Evolutionary conservation across 2,113 vertebrate genomes (phyloP).

Genomic region (Tautogolabrus adspersus): DNA sequence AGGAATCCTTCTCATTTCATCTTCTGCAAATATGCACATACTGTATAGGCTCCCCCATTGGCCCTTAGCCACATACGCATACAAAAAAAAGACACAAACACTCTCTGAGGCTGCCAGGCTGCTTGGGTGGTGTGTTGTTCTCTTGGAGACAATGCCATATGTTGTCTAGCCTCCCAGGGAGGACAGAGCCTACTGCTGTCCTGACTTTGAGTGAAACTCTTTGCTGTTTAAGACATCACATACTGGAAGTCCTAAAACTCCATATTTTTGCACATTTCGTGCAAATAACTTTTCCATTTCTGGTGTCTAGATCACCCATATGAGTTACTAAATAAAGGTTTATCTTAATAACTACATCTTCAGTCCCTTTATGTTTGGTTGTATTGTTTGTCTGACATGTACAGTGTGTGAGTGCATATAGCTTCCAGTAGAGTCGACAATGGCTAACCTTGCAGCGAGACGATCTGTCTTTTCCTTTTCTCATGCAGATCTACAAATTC

Average conservation of each 20-base stretch:
- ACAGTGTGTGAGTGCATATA: neutral
- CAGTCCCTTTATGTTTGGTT: neutral
- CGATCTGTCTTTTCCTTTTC: constrained; percentile 34
- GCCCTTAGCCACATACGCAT: constrained; percentile 12
- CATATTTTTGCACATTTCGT: constrained; percentile 3
- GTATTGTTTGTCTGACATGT: neutral
- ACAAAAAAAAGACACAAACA: constrained; percentile 23
- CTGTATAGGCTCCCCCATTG: neutral
- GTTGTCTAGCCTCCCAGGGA: constrained; percentile 83
- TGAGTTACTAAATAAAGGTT: neutral
- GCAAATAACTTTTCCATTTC: neutral
- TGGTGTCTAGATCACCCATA: neutral
- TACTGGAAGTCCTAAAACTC: constrained; percentile 6
- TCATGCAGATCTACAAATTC: constrained; percentile 48
- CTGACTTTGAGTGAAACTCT: constrained; percentile 48
- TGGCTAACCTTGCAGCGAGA: constrained; percentile 49
- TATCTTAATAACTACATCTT: neutral
- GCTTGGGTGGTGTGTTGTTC: constrained; percentile 80
- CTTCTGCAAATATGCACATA: constrained; percentile 44
- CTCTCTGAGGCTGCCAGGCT: constrained; percentile 69
- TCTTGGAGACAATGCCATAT: constrained; percentile 84
- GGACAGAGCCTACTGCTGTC: constrained; percentile 55
- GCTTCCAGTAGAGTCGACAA: too few relatives aligned
- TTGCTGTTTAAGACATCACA: constrained; percentile 17
- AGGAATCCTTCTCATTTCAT: constrained; percentile 39